Base-by-base conservation (phyloP, 2,113 vertebrate species). In the Bettongia penicillata region DNA sequence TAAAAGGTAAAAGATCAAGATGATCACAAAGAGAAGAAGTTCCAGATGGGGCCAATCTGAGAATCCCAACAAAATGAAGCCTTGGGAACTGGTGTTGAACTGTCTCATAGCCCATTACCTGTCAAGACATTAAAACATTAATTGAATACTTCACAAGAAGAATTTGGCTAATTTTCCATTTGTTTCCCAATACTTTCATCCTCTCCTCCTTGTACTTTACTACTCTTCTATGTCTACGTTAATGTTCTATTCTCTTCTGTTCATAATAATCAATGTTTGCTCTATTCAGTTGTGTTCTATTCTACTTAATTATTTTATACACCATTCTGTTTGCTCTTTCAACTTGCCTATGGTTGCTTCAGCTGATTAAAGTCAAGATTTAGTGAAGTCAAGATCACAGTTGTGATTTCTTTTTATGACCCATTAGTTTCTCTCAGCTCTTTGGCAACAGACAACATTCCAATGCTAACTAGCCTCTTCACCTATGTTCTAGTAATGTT, bases 41-140 rank as follows among this genome's bases (percentile, higher is more conserved):
- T 97, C 95, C 51, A 96, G 14, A n/a, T 94, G 93, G 84, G 94
- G 93, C 91, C 93, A 94, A 53, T 93, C 94, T 25, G 95, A 95
- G 53, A 97, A 97, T 1, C 95, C 96, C 53, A 95, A 50, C 93
- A 97, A 94, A 91, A 97, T 22, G 28, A 97, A 97, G 22, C 50
- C 91, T 53, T 48, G 22, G 26, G 57, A 91, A 91, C 57, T 97
- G 3, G 11, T 49, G 0, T 94, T 96, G 77, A 43, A 51, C 23
- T 11, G 91, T 93, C n/a, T 53, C 95, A 96, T 95, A 43, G 9
- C 24, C 53, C 89, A 91, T 92, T 0, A 37, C 50, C 37, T 91
- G 19, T 68, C 26, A 26, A 53, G 92, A 57, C 26, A 90, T 8
- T 8, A 94, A 23, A 43, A 77, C 0, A 90, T 24, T 2, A 91